Percentiles rank a stretch among this genome's conserved stretches.
phyloP scores from a whole-genome alignment of 2,113 vertebrate species.

The Anarhynchus alexandrinus region DNA sequence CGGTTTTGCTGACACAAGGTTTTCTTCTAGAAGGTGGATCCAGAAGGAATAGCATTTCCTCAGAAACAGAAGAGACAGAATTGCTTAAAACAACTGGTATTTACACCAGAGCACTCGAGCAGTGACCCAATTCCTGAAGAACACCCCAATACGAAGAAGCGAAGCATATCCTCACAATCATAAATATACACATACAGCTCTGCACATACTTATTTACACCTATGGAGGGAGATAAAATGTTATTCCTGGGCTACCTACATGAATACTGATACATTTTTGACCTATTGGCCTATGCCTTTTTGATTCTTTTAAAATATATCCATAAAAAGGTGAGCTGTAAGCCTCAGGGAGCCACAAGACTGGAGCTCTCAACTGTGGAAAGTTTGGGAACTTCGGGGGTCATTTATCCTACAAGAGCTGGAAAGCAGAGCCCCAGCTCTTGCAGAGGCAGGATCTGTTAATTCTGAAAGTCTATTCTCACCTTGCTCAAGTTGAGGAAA shows the following conservation, averaged over 20 bases:
- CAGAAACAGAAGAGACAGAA: not conserved
- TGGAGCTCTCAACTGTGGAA: not conserved
- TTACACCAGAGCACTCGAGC: not conserved
- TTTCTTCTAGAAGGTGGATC: not conserved
- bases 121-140: rapidly evolving
- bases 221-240: not conserved
- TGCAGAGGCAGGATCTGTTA: not conserved
- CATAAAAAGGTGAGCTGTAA: not conserved
- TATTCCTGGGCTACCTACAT: not conserved
- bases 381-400: not conserved
- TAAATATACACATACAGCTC: not conserved
- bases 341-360: not conserved
- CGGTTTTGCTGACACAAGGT: not conserved
- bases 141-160: not conserved
- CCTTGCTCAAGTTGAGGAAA: not conserved
- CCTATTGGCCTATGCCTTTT: not conserved
- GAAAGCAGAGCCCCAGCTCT: not conserved
- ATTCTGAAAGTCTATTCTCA: not conserved
- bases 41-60: not conserved
- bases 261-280: not conserved
- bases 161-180: not conserved
- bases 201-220: not conserved
- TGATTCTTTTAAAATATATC: not conserved
- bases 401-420: not conserved
- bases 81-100: not conserved